phyloP scores from a whole-genome alignment of 2,797 vertebrate genomes.

The Phylloscopus collybita region DNA sequence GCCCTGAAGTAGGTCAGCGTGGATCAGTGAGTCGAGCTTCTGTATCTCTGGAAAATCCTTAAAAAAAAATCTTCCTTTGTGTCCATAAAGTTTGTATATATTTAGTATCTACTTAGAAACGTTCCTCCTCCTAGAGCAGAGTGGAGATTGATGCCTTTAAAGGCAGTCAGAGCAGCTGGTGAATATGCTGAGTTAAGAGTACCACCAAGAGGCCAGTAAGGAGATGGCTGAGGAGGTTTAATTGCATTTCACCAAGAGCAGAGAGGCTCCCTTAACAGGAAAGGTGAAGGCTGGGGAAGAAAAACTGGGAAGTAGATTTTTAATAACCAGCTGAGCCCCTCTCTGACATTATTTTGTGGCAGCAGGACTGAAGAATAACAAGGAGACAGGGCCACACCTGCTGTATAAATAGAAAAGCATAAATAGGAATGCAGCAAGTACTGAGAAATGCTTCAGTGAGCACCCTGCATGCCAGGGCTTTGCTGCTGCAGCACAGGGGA shows the following conservation, averaged over 20 bases:
- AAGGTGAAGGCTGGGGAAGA: neutral
- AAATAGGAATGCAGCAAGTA: neutral
- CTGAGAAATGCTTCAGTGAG: neutral
- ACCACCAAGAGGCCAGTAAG: conserved; percentile 66
- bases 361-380: neutral
- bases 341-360: neutral
- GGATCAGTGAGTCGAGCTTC: neutral
- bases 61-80: conserved; percentile 30
- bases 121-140: neutral
- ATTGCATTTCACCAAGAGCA: neutral
- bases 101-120: conserved; percentile 60
- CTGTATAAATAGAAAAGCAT: neutral
- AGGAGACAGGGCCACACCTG: neutral
- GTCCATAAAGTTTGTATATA: conserved; percentile 61
- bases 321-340: neutral
- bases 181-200: conserved; percentile 60
- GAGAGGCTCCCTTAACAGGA: neutral
- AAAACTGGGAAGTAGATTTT: neutral
- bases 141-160: conserved; percentile 24
- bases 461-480: neutral
- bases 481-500: neutral
- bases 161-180: neutral
- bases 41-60: conserved; percentile 29
- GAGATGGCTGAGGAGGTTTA: conserved; percentile 26
- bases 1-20: conserved; percentile 19